These are phyloP conservation scores for Steinernema scapterisci DNA, from an alignment of 2,888 invertebrate genomes.

Conservation along the genomic window DNA sequence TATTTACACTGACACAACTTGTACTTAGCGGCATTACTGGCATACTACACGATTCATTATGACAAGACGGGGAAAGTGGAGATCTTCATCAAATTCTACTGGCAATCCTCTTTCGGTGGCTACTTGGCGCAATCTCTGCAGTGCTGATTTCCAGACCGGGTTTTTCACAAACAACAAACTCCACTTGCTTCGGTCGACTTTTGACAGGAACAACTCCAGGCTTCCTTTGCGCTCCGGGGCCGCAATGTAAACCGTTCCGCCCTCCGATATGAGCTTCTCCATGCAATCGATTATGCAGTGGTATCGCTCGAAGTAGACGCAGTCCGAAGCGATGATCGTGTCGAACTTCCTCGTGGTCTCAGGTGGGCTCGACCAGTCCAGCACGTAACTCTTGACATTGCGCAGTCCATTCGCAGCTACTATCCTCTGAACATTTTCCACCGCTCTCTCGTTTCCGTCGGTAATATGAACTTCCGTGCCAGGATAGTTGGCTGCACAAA, in stretches of 20 bases:
- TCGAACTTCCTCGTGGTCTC: neutral
- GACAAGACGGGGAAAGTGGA: slow-evolving; percentile 4
- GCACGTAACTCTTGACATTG: neutral
- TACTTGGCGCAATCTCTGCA: neutral
- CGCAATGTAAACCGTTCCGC: slow-evolving; percentile 7
- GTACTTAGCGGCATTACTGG: neutral
- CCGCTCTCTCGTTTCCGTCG: slow-evolving; percentile 31
- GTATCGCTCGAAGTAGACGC: slow-evolving; percentile 25
- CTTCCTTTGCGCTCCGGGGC: slow-evolving; percentile 12
- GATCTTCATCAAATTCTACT: slow-evolving; percentile 1
- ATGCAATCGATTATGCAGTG: slow-evolving; percentile 29
- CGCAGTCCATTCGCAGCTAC: neutral
- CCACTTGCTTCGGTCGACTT: neutral
- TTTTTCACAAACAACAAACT: neutral
- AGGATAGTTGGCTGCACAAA: slow-evolving; percentile 30
- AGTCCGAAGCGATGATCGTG: neutral
- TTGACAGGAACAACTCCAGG: neutral
- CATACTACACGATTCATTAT: neutral
- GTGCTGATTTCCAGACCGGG: neutral
- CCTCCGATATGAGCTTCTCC: neutral
- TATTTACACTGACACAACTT: too few species aligned
- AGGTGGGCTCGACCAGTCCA: slow-evolving; percentile 19
- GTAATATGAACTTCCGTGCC: slow-evolving; percentile 4
- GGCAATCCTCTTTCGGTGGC: neutral
- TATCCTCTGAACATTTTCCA: slow-evolving; percentile 23